Conservation (phyloP, 2,113 vertebrate species). For the Centropristis striata region DNA sequence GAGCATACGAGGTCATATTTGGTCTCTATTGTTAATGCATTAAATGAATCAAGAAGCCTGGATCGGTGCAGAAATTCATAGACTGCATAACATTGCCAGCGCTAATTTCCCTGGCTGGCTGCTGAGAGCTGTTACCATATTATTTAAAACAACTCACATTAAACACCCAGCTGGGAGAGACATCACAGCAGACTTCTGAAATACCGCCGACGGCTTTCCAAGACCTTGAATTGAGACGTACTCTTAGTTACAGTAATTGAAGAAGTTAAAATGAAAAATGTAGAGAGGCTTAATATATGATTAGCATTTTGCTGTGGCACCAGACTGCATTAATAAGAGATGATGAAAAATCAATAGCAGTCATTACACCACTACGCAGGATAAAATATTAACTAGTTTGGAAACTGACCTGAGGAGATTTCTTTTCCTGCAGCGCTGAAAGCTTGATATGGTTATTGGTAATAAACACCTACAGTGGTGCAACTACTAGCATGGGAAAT, state of each 20-base stretch:
- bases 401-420: conserved; percentile 81
- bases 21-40: conserved; percentile 43
- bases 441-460: conserved; percentile 70
- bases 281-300: conserved; percentile 66
- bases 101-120: conserved; percentile 12
- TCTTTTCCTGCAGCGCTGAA: conserved; percentile 54
- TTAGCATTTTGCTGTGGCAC: conserved; percentile 81
- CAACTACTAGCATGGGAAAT: conserved; percentile 71
- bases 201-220: conserved; percentile 6
- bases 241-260: conserved; percentile 55
- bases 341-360: conserved; percentile 86
- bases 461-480: conserved; percentile 78
- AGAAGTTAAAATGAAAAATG: conserved; percentile 63
- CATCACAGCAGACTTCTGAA: conserved; percentile 21
- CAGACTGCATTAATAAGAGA: conserved; percentile 85
- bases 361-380: conserved; percentile 77
- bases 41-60: conserved; percentile 20
- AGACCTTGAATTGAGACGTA: conserved; percentile 48
- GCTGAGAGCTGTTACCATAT: conserved; percentile 22
- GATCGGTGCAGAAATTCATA: conserved; percentile 9
- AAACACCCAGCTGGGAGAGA: conserved; percentile 19
- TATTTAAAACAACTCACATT: conserved; percentile 35
- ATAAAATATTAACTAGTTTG: conserved; percentile 86
- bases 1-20: conserved; percentile 50
- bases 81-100: conserved; percentile 4